A percentile compares a stretch with the other conserved stretches of the same genome.
These are phyloP conservation scores for Prionace glauca DNA, from an alignment of 2,797 vertebrate genomes.

Conservation along the genomic window DNA sequence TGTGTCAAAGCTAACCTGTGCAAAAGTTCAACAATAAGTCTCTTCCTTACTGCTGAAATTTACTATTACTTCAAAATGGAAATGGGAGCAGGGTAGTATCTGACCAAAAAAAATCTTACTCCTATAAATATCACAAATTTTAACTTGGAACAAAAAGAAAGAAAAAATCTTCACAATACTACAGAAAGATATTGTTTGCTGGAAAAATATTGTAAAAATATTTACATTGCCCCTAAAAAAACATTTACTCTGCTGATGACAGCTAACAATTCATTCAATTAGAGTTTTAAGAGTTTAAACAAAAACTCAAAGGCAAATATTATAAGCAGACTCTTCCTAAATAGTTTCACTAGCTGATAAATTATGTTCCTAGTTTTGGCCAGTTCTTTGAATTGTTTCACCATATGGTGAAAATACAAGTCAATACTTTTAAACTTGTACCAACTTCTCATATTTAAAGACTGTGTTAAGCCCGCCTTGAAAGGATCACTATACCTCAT, in stretches of 20 bases:
- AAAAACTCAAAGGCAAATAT: constrained; percentile 18
- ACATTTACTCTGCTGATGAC: not conserved
- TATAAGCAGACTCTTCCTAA: not conserved
- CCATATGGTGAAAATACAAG: not conserved
- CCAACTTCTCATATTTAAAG: not conserved
- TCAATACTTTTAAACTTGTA: not conserved
- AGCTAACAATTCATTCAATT: constrained; percentile 24
- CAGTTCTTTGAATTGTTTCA: not conserved
- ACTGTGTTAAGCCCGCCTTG: not conserved
- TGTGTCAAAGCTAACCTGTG: not conserved
- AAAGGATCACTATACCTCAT: not conserved
- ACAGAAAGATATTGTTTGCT: not conserved
- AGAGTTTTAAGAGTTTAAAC: constrained; percentile 8
- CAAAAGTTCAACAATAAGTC: not conserved
- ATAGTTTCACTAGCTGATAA: not conserved
- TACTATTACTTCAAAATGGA: constrained; percentile 10
- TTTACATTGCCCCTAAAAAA: constrained; percentile 18
- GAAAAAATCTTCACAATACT: constrained; percentile 1
- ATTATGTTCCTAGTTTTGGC: not conserved
- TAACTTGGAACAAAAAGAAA: not conserved
- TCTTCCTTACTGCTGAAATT: constrained; percentile 1
- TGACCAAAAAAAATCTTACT: constrained; percentile 21
- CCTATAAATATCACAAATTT: constrained; percentile 21
- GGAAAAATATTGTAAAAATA: constrained; percentile 24
- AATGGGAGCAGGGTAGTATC: not conserved